A percentile compares a stretch with the other conserved stretches of the same genome.
Evolutionary conservation across 1,140 invertebrate species (phyloP).

Genomic region (Pteromalus puparum): DNA sequence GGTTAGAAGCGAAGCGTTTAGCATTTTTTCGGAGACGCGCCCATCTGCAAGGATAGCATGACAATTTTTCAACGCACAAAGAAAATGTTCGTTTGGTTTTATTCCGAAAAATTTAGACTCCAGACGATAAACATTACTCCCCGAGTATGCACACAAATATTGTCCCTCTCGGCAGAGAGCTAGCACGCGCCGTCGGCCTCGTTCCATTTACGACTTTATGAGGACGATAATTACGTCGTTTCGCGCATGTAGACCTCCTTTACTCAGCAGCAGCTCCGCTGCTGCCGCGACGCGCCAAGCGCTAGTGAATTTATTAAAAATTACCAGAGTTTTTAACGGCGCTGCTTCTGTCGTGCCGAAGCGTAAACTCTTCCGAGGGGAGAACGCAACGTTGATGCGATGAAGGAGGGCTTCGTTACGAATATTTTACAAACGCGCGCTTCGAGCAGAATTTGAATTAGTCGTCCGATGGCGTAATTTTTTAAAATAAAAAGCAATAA

Average conservation of each 20-base stretch:
- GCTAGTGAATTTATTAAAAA: conserved; percentile 18
- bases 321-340: background rate
- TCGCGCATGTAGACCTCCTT: background rate
- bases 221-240: conserved; percentile 28
- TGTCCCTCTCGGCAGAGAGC: background rate
- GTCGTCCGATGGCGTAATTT: too few species aligned
- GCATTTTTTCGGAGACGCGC: background rate
- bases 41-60: too few species aligned
- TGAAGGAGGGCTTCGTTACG: background rate
- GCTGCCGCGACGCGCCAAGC: background rate
- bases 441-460: too few species aligned
- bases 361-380: too few species aligned
- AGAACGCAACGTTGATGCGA: too few species aligned
- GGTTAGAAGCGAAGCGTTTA: background rate
- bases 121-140: background rate
- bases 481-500: too few species aligned
- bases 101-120: too few species aligned
- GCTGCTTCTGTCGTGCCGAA: too few species aligned
- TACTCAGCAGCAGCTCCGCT: background rate
- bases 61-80: too few species aligned
- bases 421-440: background rate
- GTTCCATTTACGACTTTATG: conserved; percentile 23
- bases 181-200: background rate
- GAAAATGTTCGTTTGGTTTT: too few species aligned
- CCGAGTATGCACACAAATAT: background rate